These are phyloP conservation scores for Erithacus rubecula DNA, from an alignment of 2,797 vertebrate genomes.

Conservation along the genomic window DNA sequence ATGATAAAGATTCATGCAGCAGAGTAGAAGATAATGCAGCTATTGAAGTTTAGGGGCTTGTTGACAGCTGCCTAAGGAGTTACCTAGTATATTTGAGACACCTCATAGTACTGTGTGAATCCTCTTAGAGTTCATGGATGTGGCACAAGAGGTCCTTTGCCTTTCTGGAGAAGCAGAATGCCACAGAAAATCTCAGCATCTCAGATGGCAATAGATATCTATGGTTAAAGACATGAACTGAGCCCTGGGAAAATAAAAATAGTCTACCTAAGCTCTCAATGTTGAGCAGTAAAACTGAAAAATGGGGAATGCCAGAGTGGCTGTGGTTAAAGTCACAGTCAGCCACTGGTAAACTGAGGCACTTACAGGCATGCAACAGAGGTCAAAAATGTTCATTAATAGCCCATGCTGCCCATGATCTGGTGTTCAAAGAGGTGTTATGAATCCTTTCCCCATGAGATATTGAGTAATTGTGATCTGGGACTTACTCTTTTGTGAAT, in stretches of 20 bases:
- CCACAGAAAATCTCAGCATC: not conserved
- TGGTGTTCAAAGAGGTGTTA: not conserved
- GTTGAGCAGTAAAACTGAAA: not conserved
- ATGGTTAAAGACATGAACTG: not conserved
- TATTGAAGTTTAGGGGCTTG: not conserved
- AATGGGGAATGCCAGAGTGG: not conserved
- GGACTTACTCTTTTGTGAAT: not conserved
- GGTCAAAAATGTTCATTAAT: not conserved
- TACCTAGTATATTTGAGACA: not conserved
- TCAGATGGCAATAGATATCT: not conserved
- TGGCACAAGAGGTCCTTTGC: not conserved
- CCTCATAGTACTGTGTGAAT: not conserved
- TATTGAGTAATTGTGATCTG: not conserved
- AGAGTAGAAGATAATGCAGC: not conserved
- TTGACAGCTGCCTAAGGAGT: not conserved
- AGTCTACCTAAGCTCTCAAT: not conserved
- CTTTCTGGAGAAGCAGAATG: not conserved
- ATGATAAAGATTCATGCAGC: not conserved
- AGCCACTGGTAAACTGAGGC: not conserved
- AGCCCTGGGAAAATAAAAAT: not conserved
- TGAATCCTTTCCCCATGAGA: not conserved
- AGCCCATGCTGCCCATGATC: not conserved
- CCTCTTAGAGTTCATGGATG: not conserved
- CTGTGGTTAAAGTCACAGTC: not conserved
- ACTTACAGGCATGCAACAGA: not conserved